These are phyloP conservation scores for Cosmopolites sordidus DNA, from an alignment of 2,888 invertebrate genomes.

Conservation along the genomic window DNA sequence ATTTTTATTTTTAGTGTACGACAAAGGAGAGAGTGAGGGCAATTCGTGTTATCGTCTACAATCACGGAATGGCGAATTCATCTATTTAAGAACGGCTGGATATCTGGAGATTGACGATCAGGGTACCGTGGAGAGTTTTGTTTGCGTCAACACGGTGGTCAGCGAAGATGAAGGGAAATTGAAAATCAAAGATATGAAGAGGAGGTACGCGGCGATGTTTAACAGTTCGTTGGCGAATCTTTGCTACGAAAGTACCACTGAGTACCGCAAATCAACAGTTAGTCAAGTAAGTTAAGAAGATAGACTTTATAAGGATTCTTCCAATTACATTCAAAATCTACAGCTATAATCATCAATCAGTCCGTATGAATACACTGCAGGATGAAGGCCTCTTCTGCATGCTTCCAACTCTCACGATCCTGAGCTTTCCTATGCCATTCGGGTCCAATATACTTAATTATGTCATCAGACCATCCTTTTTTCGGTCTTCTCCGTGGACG, in stretches of 20 bases:
- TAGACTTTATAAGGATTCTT: too few species aligned
- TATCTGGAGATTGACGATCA: slow-evolving; percentile 78
- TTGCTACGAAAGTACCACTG: slow-evolving; percentile 51
- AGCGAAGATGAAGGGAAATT: slow-evolving; percentile 69
- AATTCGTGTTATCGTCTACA: slow-evolving; percentile 82
- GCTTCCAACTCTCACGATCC: too few species aligned
- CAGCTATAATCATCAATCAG: too few species aligned
- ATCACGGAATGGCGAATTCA: slow-evolving; percentile 77
- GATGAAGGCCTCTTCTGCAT: too few species aligned
- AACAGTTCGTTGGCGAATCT: slow-evolving; percentile 14
- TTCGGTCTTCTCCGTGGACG: too few species aligned
- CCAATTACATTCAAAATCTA: too few species aligned
- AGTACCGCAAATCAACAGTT: too few species aligned
- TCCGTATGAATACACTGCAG: too few species aligned
- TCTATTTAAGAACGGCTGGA: slow-evolving; percentile 79
- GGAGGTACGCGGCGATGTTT: slow-evolving; percentile 52
- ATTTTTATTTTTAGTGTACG: slow-evolving; percentile 64
- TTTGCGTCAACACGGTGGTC: slow-evolving; percentile 77
- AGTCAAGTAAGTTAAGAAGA: too few species aligned
- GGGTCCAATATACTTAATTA: too few species aligned
- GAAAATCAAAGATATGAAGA: slow-evolving; percentile 75
- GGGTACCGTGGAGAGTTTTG: slow-evolving; percentile 77
- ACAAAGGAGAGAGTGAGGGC: slow-evolving; percentile 75
- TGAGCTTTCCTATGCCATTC: too few species aligned
- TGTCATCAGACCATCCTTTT: too few species aligned